Conservation (phyloP, 2,888 invertebrate genomes). For the Rhaphigaster nebulosa region DNA sequence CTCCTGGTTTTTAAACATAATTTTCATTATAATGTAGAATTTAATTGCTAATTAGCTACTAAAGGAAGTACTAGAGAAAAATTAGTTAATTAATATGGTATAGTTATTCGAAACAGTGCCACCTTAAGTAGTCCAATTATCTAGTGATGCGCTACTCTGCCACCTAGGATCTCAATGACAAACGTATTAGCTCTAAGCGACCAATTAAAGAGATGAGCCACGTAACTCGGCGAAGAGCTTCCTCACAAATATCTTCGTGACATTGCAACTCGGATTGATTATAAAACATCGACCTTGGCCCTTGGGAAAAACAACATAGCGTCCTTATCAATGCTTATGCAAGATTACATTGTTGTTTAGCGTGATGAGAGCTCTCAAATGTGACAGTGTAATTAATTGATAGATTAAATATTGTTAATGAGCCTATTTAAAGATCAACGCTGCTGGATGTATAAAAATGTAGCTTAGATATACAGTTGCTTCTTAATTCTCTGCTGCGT, state of each 20-base stretch:
- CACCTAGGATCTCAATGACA: neutral
- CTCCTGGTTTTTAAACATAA: neutral
- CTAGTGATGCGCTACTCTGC: neutral
- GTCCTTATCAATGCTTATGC: neutral
- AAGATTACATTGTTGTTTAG: constrained; percentile 11
- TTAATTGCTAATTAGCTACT: neutral
- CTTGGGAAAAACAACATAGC: neutral
- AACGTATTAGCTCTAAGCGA: neutral
- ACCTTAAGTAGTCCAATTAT: neutral
- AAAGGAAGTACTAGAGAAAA: neutral
- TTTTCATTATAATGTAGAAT: neutral
- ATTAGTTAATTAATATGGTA: neutral
- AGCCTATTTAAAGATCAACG: neutral
- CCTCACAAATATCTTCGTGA: neutral
- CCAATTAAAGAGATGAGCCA: neutral
- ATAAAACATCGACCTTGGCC: constrained; percentile 12
- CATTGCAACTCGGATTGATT: neutral
- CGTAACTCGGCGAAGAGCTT: neutral
- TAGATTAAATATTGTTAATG: neutral
- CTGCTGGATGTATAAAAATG: neutral
- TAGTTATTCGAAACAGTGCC: neutral
- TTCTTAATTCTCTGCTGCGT: too few species aligned
- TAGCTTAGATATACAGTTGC: too few species aligned
- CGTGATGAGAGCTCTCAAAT: neutral
- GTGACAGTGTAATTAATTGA: neutral